Evolutionary conservation across 2,888 invertebrate genomes (phyloP), one percentile per base, ranked within the genome.

Genomic region (Capitulum mitella): DNA sequence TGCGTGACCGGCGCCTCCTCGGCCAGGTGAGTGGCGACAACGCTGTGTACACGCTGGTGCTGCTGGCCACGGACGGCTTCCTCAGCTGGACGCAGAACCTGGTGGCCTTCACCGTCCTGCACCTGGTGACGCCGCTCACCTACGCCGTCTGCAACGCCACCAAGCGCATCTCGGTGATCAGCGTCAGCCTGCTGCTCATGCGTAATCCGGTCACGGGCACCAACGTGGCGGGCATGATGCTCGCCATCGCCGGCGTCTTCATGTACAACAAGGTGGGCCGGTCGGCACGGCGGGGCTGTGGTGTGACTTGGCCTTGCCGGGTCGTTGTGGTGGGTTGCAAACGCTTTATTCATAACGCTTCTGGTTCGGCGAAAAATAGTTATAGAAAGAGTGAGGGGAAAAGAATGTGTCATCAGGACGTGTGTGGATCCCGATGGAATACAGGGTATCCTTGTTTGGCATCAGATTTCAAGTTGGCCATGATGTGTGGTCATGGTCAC

Each of bases 141-240:
- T 98, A 98, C 87, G 96, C 97, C 0, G 97, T 98, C 79, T 96
- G 96, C 78, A 97, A 94, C 86, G 94, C 95, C 43, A 95, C 96
- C 78, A 98, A 98, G 87, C 89, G 97, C 83, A 94, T 96, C 82
- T 93, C 92, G 83, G 94, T 98, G 79, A 97, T 98, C 85, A 92
- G 90, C 22, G 91, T 93, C 51, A 97, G 97, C 77, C 88, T 98
- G 82, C 86, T 97, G 82, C 88, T 95, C 84, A 88, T 98, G 83
- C 92, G 92, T 79, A 98, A 98, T 88, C 97, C 97, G 8, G 96
- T 98, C 61, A 93, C 97, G 64, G 88, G 90, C 83, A 86, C 91
- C 78, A 98, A 97, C 87, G 87, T 96, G 82, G 88, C 92, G 78
- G 98, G 97, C 81, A 98, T 98, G 97, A 87, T 92, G 81, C 86